Percentiles rank a stretch among this genome's conserved stretches.
Conservation (phyloP, 1,140 invertebrate genomes). For the Sipha flava region DNA sequence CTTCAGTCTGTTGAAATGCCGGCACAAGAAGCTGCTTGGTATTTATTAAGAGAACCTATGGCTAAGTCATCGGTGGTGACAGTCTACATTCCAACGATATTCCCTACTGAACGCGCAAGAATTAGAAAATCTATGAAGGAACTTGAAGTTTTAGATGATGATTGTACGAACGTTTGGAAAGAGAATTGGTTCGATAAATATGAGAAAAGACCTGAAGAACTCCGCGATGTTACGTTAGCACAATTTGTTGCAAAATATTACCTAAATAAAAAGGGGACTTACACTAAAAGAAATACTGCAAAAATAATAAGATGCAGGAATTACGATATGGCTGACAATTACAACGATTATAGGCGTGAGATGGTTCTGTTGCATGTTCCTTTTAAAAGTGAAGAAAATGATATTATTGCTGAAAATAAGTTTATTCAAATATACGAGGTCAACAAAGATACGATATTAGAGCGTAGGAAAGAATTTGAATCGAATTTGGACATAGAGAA, state of each 20-base stretch:
- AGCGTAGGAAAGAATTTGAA: constrained; percentile 39
- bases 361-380: constrained; percentile 41
- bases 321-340: constrained; percentile 40
- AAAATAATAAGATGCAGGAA: constrained; percentile 41
- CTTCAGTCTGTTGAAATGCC: background rate
- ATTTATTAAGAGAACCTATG: constrained; percentile 40
- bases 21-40: constrained; percentile 41
- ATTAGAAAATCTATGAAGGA: constrained; percentile 37
- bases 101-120: constrained; percentile 37
- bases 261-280: constrained; percentile 37
- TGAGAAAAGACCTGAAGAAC: constrained; percentile 37
- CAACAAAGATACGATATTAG: constrained; percentile 37
- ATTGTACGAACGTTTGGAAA: constrained; percentile 39
- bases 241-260: constrained; percentile 40
- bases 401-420: constrained; percentile 39
- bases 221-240: constrained; percentile 38
- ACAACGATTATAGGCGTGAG: constrained; percentile 41
- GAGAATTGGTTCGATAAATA: constrained; percentile 41
- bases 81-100: constrained; percentile 41
- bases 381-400: constrained; percentile 40
- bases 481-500: constrained; percentile 20
- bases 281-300: constrained; percentile 34
- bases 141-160: constrained; percentile 35
- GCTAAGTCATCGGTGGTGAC: constrained; percentile 34
- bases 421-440: constrained; percentile 39